These are phyloP conservation scores for Xenopus tropicalis DNA, from an alignment of 2,113 vertebrate species.

Conservation along the genomic window DNA sequence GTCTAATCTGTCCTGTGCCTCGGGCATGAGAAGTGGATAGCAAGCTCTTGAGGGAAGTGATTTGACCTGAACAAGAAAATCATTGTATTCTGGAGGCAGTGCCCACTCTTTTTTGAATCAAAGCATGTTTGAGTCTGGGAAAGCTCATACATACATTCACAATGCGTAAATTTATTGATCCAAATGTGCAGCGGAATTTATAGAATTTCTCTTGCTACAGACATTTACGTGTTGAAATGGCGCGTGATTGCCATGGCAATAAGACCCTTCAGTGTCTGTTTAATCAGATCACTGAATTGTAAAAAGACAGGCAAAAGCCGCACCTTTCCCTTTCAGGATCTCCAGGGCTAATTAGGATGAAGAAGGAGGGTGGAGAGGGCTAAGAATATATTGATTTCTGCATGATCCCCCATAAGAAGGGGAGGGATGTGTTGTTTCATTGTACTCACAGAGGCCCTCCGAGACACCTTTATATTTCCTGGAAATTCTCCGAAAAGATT, in stretches of 20 bases:
- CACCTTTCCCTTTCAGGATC: conserved; percentile 23
- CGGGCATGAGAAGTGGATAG: not conserved
- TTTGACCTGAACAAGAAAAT: conserved; percentile 1
- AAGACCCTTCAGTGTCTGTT: conserved; percentile 33
- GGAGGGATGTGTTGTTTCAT: conserved; percentile 41
- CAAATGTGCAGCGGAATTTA: conserved; percentile 24
- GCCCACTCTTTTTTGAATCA: conserved; percentile 25
- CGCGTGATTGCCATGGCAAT: conserved; percentile 42
- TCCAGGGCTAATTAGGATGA: conserved; percentile 37
- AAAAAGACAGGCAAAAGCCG: conserved; percentile 35
- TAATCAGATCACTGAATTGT: conserved; percentile 39
- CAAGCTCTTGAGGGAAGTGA: not conserved
- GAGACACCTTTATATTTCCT: conserved; percentile 42
- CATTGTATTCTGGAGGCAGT: conserved; percentile 10
- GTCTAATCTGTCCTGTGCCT: not conserved
- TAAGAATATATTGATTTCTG: conserved; percentile 42
- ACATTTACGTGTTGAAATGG: conserved; percentile 35
- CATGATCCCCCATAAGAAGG: conserved; percentile 25
- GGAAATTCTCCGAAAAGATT: conserved; percentile 37
- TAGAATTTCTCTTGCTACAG: conserved; percentile 34
- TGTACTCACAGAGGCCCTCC: conserved; percentile 22
- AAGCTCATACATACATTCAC: conserved; percentile 40
- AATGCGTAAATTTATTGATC: conserved; percentile 36
- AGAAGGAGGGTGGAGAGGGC: conserved; percentile 35
- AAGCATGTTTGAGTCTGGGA: conserved; percentile 12